Evolutionary conservation across 2,888 invertebrate species (phyloP).

Genomic region (Ryuthela nishihirai): DNA sequence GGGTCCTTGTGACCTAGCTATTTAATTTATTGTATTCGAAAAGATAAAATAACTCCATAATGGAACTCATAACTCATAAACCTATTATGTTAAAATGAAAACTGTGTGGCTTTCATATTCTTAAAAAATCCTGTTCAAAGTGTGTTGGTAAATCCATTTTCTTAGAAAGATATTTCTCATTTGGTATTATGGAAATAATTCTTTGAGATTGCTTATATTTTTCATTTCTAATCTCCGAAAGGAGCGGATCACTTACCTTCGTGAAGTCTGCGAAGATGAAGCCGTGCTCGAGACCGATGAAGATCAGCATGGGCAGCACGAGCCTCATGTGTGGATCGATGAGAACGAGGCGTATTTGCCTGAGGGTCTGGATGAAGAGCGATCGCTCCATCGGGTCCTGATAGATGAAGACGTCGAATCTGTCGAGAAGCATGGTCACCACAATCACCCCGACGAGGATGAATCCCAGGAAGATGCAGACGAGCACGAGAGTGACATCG

Average conservation of each 20-base stretch:
- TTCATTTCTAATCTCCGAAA: no score
- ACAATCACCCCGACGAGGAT: constrained; percentile 7
- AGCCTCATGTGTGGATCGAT: constrained; percentile 32
- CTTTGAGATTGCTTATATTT: no score
- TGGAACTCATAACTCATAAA: no score
- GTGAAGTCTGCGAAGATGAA: constrained; percentile 42
- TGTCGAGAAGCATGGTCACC: constrained; percentile 21
- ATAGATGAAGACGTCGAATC: constrained; percentile 28
- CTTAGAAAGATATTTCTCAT: no score
- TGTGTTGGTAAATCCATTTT: no score
- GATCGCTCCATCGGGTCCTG: constrained; percentile 40
- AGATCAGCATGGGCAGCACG: constrained; percentile 37
- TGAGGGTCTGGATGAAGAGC: constrained; percentile 18
- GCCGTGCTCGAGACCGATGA: constrained; percentile 41
- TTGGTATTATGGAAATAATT: no score
- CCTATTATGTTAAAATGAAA: no score
- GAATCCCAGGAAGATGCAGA: constrained; percentile 17
- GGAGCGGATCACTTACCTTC: constrained; percentile 30
- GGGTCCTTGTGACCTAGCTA: no score
- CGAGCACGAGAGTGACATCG: constrained; percentile 13
- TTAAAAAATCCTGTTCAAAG: no score
- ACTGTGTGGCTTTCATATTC: no score
- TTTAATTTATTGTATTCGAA: no score
- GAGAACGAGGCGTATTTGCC: constrained; percentile 28
- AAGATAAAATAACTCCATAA: no score